Evolutionary conservation across 1,140 invertebrate genomes (phyloP).

Genomic region (Solenopsis invicta): DNA sequence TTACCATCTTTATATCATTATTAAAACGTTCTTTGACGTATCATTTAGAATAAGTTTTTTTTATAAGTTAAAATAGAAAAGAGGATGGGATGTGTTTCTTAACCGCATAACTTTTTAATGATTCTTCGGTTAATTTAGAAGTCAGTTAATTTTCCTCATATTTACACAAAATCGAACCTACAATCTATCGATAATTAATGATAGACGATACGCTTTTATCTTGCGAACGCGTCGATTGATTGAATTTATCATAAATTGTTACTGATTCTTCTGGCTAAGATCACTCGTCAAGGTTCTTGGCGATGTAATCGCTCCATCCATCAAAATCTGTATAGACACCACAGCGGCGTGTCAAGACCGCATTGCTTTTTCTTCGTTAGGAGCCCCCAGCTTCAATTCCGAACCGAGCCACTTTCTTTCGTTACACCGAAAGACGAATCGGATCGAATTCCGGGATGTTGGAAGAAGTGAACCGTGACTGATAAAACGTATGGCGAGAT

Average conservation of each 20-base stretch:
- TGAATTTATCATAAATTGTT: background rate
- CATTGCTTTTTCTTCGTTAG: constrained; percentile 53
- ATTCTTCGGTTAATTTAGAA: background rate
- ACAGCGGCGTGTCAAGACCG: background rate
- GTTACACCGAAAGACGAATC: constrained; percentile 46
- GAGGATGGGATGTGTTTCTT: background rate
- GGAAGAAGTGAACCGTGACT: constrained; percentile 61
- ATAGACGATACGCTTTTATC: background rate
- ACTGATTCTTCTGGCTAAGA: background rate
- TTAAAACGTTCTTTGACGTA: constrained; percentile 34
- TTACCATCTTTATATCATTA: constrained; percentile 49
- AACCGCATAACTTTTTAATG: background rate
- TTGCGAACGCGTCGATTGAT: no score
- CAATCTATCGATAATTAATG: background rate
- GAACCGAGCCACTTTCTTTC: constrained; percentile 49
- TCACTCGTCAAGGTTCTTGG: background rate
- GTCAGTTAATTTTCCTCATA: background rate
- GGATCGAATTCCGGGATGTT: constrained; percentile 39
- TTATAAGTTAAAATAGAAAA: background rate
- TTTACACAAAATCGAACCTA: background rate
- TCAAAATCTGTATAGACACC: constrained; percentile 26
- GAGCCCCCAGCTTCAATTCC: constrained; percentile 9
- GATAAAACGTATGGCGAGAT: constrained; percentile 58
- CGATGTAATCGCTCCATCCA: constrained; percentile 3
- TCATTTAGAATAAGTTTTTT: constrained; percentile 8